phyloP scores from a whole-genome alignment of 2,888 invertebrate genomes.

The Dermolepida albohirtum region DNA sequence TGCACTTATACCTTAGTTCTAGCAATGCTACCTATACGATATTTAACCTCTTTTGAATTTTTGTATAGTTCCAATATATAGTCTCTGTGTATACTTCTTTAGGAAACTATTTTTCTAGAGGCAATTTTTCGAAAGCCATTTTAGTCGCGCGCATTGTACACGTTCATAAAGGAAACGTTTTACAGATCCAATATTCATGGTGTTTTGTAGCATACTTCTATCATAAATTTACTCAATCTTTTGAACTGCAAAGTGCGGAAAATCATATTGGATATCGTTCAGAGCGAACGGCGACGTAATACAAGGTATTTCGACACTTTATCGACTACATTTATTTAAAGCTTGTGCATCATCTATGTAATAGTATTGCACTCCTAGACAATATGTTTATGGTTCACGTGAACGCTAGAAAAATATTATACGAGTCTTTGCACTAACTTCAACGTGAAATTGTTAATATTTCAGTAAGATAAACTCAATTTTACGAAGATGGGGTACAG shows the following conservation, averaged over 20 bases:
- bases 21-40: too few species aligned
- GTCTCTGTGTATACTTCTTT: too few species aligned
- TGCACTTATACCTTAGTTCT: too few species aligned
- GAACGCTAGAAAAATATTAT: too few species aligned
- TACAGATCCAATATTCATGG: slow-evolving; percentile 6
- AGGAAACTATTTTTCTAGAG: too few species aligned
- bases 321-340: slow-evolving; percentile 1
- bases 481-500: too few species aligned
- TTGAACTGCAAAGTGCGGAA: slow-evolving; percentile 12
- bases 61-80: too few species aligned
- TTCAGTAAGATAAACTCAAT: too few species aligned
- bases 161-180: slow-evolving; percentile 2
- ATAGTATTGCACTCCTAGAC: background rate
- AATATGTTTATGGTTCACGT: too few species aligned
- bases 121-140: background rate
- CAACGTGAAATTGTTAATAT: too few species aligned
- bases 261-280: slow-evolving; percentile 5
- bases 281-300: background rate
- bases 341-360: slow-evolving; percentile 6
- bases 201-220: slow-evolving; percentile 10
- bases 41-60: too few species aligned
- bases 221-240: slow-evolving; percentile 3
- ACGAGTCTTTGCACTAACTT: too few species aligned
- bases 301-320: background rate
- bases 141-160: background rate